phyloP scores from a whole-genome alignment of 2,797 vertebrate species.

The Cossypha caffra region DNA sequence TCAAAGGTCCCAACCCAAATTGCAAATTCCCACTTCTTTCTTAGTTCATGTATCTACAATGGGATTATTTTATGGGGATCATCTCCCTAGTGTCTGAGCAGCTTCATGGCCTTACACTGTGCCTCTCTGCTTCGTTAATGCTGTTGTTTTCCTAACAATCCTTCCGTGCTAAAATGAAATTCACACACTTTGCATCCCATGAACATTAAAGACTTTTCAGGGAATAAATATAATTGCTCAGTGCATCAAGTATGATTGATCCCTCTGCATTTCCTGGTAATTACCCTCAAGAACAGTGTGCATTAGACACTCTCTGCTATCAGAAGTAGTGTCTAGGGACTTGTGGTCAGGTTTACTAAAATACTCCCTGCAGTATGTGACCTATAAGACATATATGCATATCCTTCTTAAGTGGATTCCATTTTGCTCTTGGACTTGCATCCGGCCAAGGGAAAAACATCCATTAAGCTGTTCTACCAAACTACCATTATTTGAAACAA shows the following conservation, averaged over 20 bases:
- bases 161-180: not conserved
- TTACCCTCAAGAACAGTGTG: conserved; percentile 1
- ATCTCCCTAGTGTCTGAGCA: not conserved
- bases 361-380: not conserved
- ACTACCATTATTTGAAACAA: not conserved
- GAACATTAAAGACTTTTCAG: conserved; percentile 26
- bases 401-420: not conserved
- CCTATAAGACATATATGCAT: not conserved
- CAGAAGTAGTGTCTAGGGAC: not conserved
- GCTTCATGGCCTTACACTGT: not conserved
- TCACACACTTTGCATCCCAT: not conserved
- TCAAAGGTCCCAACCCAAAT: not conserved
- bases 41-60: not conserved
- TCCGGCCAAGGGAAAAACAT: not conserved
- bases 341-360: conserved; percentile 5
- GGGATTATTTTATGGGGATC: not conserved
- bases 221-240: conserved; percentile 44
- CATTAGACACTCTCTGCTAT: conserved; percentile 31
- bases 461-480: not conserved
- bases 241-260: conserved; percentile 34
- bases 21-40: not conserved
- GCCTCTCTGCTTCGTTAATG: not conserved
- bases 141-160: not conserved
- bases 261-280: conserved; percentile 45
- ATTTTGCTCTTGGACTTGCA: conserved; percentile 1